Percentiles rank a stretch among this genome's conserved stretches.
Conservation (phyloP, 2,113 vertebrate species). For the Pontoporia blainvillei region DNA sequence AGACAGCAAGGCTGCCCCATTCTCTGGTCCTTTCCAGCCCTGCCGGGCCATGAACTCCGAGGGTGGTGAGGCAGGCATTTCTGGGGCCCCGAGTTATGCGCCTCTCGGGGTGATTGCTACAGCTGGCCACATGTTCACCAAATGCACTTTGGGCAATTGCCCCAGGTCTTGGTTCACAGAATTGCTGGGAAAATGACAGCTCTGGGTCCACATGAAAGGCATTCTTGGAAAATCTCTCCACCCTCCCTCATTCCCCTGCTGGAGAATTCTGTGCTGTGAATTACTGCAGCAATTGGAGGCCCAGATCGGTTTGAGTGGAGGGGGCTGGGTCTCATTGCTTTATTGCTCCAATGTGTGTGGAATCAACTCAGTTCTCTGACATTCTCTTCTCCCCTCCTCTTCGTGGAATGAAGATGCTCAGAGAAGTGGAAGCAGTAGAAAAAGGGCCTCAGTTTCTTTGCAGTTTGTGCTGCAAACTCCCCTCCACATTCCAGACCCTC, state of each 20-base stretch:
- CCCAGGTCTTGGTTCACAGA: slow-evolving; percentile 11
- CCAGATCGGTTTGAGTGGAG: not conserved
- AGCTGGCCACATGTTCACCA: not conserved
- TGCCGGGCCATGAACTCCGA: not conserved
- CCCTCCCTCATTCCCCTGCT: slow-evolving; percentile 8
- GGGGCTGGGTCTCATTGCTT: not conserved
- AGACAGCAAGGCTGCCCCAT: not conserved
- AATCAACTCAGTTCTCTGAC: not conserved
- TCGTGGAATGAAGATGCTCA: not conserved
- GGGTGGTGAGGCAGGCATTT: not conserved
- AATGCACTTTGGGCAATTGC: slow-evolving; percentile 17
- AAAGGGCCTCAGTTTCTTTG: not conserved
- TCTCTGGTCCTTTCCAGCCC: not conserved
- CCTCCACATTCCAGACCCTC: not conserved
- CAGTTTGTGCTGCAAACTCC: not conserved
- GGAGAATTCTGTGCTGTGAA: not conserved
- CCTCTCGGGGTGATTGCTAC: not conserved
- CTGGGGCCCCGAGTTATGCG: not conserved
- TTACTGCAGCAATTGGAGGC: not conserved
- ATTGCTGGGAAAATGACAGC: slow-evolving; percentile 15
- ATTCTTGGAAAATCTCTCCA: slow-evolving; percentile 40
- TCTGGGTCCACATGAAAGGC: slow-evolving; percentile 64
- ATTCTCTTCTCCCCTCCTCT: not conserved
- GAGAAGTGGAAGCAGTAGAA: not conserved
- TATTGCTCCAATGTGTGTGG: slow-evolving; percentile 46